Evolutionary conservation across 1,140 invertebrate species (phyloP).

Genomic region (Penaeus indicus): DNA sequence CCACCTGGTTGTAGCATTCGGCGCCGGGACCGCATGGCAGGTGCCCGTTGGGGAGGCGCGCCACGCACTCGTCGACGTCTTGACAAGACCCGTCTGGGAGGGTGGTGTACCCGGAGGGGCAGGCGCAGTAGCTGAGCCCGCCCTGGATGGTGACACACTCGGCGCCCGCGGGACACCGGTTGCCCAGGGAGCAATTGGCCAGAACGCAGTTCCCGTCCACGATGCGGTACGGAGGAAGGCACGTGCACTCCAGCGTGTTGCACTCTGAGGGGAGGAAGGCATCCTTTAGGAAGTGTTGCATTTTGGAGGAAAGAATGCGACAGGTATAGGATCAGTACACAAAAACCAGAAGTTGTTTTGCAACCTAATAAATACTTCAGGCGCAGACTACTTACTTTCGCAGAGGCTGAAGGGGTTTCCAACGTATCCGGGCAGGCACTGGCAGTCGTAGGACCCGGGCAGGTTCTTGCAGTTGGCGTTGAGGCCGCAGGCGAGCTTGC

Average conservation of each 20-base stretch:
- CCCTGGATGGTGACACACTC: slow-evolving; percentile 90
- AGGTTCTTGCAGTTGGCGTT: slow-evolving; percentile 93
- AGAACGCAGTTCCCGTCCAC: slow-evolving; percentile 84
- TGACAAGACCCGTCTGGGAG: slow-evolving; percentile 80
- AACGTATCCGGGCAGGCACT: slow-evolving; percentile 86
- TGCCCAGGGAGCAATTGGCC: slow-evolving; percentile 82
- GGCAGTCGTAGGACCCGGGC: slow-evolving; percentile 93
- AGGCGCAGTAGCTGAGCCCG: slow-evolving; percentile 92
- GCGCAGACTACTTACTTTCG: slow-evolving; percentile 71
- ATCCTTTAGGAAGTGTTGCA: too few relatives aligned
- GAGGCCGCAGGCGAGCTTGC: slow-evolving; percentile 84
- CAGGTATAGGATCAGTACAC: too few relatives aligned
- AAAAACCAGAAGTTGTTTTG: too few relatives aligned
- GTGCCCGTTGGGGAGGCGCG: slow-evolving; percentile 68
- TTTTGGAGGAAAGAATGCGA: too few relatives aligned
- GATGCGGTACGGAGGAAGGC: slow-evolving; percentile 87
- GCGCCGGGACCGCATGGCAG: slow-evolving; percentile 87
- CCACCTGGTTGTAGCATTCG: slow-evolving; percentile 87
- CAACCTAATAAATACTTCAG: neutral
- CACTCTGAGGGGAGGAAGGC: slow-evolving; percentile 74
- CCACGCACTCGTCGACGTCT: slow-evolving; percentile 82
- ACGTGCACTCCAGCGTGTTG: slow-evolving; percentile 84
- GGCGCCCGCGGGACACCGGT: slow-evolving; percentile 84
- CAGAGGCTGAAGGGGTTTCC: slow-evolving; percentile 90
- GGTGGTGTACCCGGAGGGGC: slow-evolving; percentile 85